These are phyloP conservation scores for Artibeus jamaicensis DNA, from an alignment of 2,797 vertebrate genomes.

Conservation along the genomic window DNA sequence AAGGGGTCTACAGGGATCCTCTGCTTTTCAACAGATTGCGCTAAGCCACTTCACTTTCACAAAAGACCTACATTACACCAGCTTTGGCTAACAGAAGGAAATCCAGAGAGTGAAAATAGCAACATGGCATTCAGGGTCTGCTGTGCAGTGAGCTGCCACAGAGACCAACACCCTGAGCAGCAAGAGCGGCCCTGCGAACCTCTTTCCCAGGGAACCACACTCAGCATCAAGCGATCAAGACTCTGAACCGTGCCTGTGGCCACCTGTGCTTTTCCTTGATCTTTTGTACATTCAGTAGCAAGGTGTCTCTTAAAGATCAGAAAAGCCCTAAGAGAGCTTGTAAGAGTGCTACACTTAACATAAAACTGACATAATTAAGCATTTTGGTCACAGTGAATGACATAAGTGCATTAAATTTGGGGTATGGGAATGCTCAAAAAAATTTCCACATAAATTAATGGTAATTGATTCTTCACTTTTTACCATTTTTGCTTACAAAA, in stretches of 20 bases:
- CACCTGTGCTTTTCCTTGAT: background rate
- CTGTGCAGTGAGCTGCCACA: background rate
- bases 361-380: background rate
- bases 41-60: background rate
- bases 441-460: background rate
- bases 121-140: background rate
- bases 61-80: background rate
- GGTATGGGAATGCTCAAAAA: background rate
- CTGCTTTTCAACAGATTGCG: background rate
- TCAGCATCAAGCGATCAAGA: background rate
- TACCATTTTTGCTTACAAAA: background rate
- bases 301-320: background rate
- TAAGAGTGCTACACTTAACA: no score
- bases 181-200: fast-evolving
- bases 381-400: background rate
- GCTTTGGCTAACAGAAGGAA: background rate
- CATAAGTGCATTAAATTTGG: background rate
- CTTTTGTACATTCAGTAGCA: background rate
- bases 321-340: background rate
- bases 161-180: no score
- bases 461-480: background rate
- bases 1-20: background rate
- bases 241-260: background rate
- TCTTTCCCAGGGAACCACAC: background rate
- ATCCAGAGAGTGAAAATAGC: background rate